Conservation (phyloP, 1,140 invertebrate genomes). For the Globodera ellingtonae region DNA sequence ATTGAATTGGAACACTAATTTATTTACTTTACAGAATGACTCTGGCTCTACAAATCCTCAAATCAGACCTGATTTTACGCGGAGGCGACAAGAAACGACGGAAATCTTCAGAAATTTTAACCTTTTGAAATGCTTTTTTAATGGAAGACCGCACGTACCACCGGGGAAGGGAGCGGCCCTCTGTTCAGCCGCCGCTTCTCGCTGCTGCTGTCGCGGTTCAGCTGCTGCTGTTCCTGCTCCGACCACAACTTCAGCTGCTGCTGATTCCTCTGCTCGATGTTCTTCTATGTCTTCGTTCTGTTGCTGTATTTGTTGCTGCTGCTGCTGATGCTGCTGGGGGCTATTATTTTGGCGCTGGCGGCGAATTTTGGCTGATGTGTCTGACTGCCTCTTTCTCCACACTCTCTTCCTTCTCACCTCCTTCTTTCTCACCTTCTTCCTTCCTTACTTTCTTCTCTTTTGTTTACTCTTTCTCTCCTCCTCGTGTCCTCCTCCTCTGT, state of each 20-base stretch:
- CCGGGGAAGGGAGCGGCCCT: not conserved
- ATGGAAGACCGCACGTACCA: not conserved
- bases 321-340: not conserved
- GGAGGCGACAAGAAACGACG: constrained; percentile 21
- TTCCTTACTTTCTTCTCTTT: not conserved
- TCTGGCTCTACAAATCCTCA: not conserved
- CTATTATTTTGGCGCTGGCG: not conserved
- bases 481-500: not conserved
- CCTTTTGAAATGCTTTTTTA: not conserved
- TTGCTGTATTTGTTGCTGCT: not conserved
- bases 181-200: not conserved
- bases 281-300: not conserved
- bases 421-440: not conserved
- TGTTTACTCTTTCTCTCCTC: not conserved
- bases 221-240: constrained; percentile 7
- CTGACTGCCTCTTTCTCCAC: not conserved
- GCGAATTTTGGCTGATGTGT: not conserved
- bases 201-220: constrained; percentile 8
- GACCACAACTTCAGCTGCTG: not conserved
- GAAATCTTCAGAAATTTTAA: not conserved
- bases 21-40: not conserved
- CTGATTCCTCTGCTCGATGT: not conserved
- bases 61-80: constrained; percentile 20
- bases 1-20: not conserved
- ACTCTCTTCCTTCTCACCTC: not conserved